phyloP scores from a whole-genome alignment of 2,113 vertebrate species.

The Phrynocephalus versicolor region DNA sequence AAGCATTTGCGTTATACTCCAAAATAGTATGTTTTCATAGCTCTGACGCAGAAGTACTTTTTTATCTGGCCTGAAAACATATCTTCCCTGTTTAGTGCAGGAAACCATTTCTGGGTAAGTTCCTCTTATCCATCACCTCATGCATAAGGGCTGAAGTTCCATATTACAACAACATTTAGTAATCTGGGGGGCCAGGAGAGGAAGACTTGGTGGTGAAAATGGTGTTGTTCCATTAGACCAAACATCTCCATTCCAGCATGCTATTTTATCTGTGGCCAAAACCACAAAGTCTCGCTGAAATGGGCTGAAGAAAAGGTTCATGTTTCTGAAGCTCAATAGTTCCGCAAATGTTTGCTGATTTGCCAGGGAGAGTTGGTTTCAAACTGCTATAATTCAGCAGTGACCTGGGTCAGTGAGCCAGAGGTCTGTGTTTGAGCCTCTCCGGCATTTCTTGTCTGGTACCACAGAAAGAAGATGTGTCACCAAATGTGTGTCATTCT shows the following conservation, averaged over 20 bases:
- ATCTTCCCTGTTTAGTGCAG: not conserved
- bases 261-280: not conserved
- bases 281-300: not conserved
- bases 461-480: not conserved
- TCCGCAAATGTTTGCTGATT: not conserved
- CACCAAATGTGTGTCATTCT: too few relatives aligned
- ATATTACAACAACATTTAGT: not conserved
- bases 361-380: constrained; percentile 3
- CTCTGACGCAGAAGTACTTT: too few relatives aligned
- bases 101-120: not conserved
- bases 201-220: not conserved
- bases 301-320: not conserved
- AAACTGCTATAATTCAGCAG: constrained; percentile 10
- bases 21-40: too few relatives aligned
- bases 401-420: not conserved
- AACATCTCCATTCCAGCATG: not conserved
- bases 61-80: not conserved
- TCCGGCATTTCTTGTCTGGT: not conserved
- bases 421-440: not conserved
- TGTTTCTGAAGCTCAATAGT: not conserved
- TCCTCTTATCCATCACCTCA: not conserved
- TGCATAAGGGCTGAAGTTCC: not conserved
- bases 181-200: not conserved
- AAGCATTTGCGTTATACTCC: too few relatives aligned
- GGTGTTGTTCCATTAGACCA: not conserved